These are phyloP conservation scores for Ostrea edulis DNA, from an alignment of 1,140 invertebrate genomes.

Conservation along the genomic window DNA sequence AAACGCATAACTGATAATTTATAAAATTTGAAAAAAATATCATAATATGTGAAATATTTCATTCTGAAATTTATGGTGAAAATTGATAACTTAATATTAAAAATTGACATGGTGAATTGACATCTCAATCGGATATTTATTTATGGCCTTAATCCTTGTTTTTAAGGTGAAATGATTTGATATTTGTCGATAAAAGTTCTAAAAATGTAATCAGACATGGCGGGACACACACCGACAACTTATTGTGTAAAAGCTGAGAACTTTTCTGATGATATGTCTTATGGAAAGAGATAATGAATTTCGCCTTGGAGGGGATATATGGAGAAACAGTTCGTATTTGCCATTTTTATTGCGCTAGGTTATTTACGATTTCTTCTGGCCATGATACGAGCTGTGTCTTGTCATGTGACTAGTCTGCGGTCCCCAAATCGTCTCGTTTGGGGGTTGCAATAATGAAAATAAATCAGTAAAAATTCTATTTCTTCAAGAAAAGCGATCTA, in stretches of 20 bases:
- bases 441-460: constrained; percentile 34
- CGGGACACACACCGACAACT: not conserved
- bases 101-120: not conserved
- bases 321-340: constrained; percentile 14
- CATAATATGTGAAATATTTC: not conserved
- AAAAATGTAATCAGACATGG: not conserved
- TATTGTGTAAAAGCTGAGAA: constrained; percentile 3
- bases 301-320: constrained; percentile 24
- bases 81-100: not conserved
- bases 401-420: not conserved
- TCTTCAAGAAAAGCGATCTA: not conserved
- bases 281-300: constrained; percentile 38
- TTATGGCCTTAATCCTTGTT: not conserved
- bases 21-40: not conserved
- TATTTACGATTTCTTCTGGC: constrained; percentile 27
- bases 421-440: not conserved
- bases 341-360: constrained; percentile 39
- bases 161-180: constrained; percentile 23
- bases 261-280: constrained; percentile 7
- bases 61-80: not conserved
- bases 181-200: constrained; percentile 6
- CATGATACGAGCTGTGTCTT: not conserved
- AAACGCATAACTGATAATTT: not conserved
- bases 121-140: not conserved
- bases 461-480: constrained; percentile 16